These are phyloP conservation scores for Molothrus aeneus DNA, from an alignment of 2,797 vertebrate species.

Conservation along the genomic window DNA sequence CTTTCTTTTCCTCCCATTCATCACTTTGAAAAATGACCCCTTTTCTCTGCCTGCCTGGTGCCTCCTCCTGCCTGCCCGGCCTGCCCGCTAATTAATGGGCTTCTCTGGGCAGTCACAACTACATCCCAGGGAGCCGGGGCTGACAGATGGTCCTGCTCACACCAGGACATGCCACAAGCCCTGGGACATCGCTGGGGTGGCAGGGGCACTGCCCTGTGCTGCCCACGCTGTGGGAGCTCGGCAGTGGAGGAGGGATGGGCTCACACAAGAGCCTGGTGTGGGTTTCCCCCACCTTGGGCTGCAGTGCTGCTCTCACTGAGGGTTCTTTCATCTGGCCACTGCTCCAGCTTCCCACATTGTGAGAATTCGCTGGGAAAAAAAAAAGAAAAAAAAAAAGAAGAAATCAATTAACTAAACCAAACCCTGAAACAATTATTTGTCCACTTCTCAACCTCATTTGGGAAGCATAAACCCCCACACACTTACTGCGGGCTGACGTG, in stretches of 20 bases:
- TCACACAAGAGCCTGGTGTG: fast-evolving
- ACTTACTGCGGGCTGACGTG: not conserved
- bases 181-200: fast-evolving
- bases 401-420: not conserved
- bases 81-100: conserved; percentile 32
- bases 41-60: not conserved
- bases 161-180: fast-evolving
- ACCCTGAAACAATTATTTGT: conserved; percentile 26
- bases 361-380: not conserved
- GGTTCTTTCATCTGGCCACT: not conserved
- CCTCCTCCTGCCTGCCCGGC: not conserved
- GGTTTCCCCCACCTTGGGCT: not conserved
- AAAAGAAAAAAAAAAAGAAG: not conserved
- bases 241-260: not conserved
- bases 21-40: conserved; percentile 63
- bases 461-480: conserved; percentile 11
- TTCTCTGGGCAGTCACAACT: conserved; percentile 2
- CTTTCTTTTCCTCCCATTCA: conserved; percentile 69
- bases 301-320: not conserved
- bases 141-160: conserved; percentile 32
- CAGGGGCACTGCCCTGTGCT: not conserved
- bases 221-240: not conserved
- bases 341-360: not conserved
- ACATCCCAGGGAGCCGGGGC: not conserved
- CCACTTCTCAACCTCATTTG: conserved; percentile 32